Evolutionary conservation across 1,140 invertebrate genomes (phyloP).

Genomic region (Drosophila orena): DNA sequence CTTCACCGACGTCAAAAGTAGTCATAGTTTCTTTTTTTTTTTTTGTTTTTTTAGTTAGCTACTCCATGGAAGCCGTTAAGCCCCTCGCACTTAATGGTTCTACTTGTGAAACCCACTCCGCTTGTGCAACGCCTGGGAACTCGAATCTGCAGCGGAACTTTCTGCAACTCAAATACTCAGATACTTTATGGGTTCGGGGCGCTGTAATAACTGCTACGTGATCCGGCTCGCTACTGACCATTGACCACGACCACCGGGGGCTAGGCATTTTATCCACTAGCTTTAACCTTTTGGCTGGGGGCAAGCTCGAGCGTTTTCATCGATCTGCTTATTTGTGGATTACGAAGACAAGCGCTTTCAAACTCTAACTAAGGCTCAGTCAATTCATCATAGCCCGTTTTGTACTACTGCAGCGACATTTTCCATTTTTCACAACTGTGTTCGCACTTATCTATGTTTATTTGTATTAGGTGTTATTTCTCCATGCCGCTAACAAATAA

Average conservation of each 20-base stretch:
- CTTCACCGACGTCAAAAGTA: constrained; percentile 39
- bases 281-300: constrained; percentile 11
- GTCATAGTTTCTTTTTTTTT: constrained; percentile 31
- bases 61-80: constrained; percentile 55
- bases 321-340: neutral
- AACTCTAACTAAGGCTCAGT: too few species aligned
- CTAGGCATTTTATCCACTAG: constrained; percentile 15
- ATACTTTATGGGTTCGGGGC: constrained; percentile 13
- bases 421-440: too few species aligned
- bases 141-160: constrained; percentile 31
- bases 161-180: neutral
- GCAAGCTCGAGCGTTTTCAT: constrained; percentile 18
- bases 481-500: neutral
- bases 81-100: constrained; percentile 73
- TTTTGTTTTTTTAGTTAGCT: constrained; percentile 21
- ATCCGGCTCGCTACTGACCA: constrained; percentile 13
- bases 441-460: neutral
- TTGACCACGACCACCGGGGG: constrained; percentile 19
- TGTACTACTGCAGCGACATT: too few species aligned
- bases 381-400: too few species aligned
- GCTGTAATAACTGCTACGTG: constrained; percentile 37
- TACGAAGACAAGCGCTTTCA: neutral
- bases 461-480: neutral
- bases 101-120: constrained; percentile 47
- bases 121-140: constrained; percentile 53